Evolutionary conservation across 2,113 vertebrate genomes (phyloP).

Genomic region (Rattus norvegicus): DNA sequence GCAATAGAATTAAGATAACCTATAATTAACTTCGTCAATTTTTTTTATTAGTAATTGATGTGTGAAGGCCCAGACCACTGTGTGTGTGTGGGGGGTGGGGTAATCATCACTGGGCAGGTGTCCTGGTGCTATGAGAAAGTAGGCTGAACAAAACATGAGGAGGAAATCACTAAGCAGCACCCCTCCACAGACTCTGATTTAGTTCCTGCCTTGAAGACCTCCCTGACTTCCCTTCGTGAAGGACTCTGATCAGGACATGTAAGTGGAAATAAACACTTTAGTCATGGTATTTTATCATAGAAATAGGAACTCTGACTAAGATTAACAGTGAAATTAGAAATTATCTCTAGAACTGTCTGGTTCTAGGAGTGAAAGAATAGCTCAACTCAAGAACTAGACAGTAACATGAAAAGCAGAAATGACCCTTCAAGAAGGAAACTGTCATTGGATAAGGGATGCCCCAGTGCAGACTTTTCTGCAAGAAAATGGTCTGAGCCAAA

Average conservation of each 20-base stretch:
- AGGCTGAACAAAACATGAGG: no score
- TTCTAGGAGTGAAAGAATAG: not conserved
- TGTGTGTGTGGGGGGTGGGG: no score
- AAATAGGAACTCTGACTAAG: not conserved
- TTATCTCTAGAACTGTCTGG: not conserved
- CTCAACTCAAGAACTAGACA: not conserved
- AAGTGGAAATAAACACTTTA: not conserved
- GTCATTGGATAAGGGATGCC: not conserved
- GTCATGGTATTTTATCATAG: no score
- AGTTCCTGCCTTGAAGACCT: not conserved
- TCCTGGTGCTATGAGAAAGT: no score
- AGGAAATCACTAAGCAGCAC: no score
- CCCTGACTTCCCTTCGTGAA: not conserved
- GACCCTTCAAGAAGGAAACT: not conserved
- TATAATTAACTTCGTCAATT: no score
- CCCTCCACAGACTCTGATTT: not conserved
- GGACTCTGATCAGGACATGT: not conserved
- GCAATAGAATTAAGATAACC: no score
- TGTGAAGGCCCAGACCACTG: no score
- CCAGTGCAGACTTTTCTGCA: not conserved
- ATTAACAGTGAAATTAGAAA: not conserved
- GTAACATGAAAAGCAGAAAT: not conserved
- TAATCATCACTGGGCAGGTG: no score
- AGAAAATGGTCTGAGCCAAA: not conserved
- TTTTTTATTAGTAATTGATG: no score